Evolutionary conservation across 1,140 invertebrate species (phyloP), one percentile per base, ranked within the genome.

Genomic region (Zaprionus vittiger): DNA sequence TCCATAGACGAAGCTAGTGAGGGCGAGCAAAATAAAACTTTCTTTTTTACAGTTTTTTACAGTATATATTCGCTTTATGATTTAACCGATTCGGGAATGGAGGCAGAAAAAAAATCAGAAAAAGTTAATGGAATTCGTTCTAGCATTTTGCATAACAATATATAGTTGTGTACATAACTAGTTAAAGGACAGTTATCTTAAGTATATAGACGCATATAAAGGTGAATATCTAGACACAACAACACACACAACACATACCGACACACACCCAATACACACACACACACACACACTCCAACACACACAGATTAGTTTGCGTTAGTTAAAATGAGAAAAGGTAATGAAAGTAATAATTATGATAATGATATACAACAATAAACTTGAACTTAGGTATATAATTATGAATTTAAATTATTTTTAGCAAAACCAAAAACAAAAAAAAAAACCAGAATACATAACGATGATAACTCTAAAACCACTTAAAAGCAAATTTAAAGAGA

Each of bases 381-480:
- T 84, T 84, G 81, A 66, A 85, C 71, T 57, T 91, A 91, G 80
- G 79, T 91, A 91, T 81, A 86, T 91, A 82, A 86, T 83, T 91
- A 81, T 90, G 86, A 91, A 91, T 91, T 91, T 91, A 91, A 91
- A 83, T 86, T 81, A 91, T 83, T 91, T 91, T 91, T 91, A 91
- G 82, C 84, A 81, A 91, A 74, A 72, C 56, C 66, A 62, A 83
- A 75, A 72, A 61, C 73, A 57, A 70, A 69, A 67, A 62, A 55
- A 55, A 57, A 63, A 65, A 65, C 66, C 31, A 44, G 44, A 68
- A 65, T 78, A 72, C 66, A 38, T 67, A 64, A 82, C 66, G 74
- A 73, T 52, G 66, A 68, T 63, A 89, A 81, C 66, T 77, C 81
- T 84, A 83, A 83, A 68, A 74, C 24, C 66, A 89, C 71, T 91